Base-by-base conservation (phyloP, 2,797 vertebrate species). In the Mycteria americana region DNA sequence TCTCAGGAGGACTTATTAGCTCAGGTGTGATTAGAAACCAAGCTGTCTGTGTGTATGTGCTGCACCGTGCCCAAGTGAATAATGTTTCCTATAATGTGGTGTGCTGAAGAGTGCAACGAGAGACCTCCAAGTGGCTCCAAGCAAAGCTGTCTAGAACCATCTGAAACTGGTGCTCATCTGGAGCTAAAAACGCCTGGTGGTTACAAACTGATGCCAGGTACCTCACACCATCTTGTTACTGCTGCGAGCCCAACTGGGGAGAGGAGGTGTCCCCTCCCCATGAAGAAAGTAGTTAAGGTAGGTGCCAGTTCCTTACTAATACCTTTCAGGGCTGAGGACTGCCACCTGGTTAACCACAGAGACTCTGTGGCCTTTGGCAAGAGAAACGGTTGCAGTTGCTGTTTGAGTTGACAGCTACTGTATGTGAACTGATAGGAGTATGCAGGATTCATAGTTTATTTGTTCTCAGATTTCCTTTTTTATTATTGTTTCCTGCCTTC, bases 11-110 rank as follows among this genome's bases (percentile, higher is more conserved):
- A 75, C 92, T 95, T 96, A 92, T 76, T 97, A 96, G 65, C 83
- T 96, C 88, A 95, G 96, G 89, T 97, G 91, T 96, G 92, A 96
- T 97, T 95, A 96, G 87, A 92, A 95, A 91, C 86, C 79, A 91
- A 91, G 76, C 87, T 91, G 60, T 57, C 72, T 94, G 41, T 90
- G 72, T 80, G 54, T 81, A 54, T 90, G 62, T 53, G 76, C 67
- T 91, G 53, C 59, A 73, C 54, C 0, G 0, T 86, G 59, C 69
- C 79, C 83, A 88, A 89, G 63, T 94, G 88, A 92, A 57, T 95
- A 97, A 95, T 59, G 76, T 89, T 93, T 88, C 59, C 46, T 88
- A 41, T 84, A 88, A 84, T 2, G 0, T 57, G 78, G 50, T 46
- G 31, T 72, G 33, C 89, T 89, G 91, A 89, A 57, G 72, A 88